Conservation (phyloP, 2,797 vertebrate species). For the Hypotaenidia philippensis region DNA sequence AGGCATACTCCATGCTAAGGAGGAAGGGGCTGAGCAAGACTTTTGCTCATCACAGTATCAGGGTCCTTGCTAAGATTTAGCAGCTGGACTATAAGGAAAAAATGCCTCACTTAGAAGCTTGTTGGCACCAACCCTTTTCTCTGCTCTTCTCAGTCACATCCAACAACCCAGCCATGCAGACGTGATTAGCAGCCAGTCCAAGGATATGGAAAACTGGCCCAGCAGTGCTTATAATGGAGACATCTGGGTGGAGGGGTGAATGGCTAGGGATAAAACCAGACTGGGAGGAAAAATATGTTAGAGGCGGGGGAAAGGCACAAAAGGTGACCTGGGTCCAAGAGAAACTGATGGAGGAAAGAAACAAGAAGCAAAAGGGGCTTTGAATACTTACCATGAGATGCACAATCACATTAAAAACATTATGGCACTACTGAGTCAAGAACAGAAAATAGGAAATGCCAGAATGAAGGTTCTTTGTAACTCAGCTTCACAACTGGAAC, state of each 20-base stretch:
- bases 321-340: not conserved
- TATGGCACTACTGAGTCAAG: not conserved
- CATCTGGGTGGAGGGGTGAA: not conserved
- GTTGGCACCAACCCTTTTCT: not conserved
- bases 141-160: not conserved
- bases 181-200: not conserved
- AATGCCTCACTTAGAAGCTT: not conserved
- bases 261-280: not conserved
- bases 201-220: not conserved
- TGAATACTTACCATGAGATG: not conserved
- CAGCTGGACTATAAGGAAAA: not conserved
- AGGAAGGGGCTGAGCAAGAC: not conserved
- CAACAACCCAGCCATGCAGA: not conserved
- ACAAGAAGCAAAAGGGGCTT: not conserved
- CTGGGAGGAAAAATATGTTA: not conserved
- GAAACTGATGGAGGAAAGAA: not conserved
- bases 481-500: not conserved
- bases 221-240: not conserved
- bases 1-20: not conserved
- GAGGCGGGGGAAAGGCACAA: not conserved
- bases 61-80: not conserved
- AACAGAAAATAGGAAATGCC: not conserved
- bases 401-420: not conserved
- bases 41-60: not conserved
- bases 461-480: not conserved